Evolutionary conservation across 2,797 vertebrate species (phyloP).

Genomic region (Antennarius maculatus): DNA sequence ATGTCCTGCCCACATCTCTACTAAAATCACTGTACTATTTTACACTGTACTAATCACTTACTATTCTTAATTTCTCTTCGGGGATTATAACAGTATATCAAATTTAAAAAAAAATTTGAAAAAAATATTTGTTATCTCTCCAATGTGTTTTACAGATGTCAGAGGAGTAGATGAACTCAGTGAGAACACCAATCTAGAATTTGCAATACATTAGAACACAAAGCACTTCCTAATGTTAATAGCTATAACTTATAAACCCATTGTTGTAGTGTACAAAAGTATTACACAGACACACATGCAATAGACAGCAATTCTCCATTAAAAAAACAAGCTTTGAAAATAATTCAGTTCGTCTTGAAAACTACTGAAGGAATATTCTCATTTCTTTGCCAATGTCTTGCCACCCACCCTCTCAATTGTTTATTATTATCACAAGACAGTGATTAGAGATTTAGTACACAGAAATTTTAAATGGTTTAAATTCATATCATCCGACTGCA

Average conservation of each 20-base stretch:
- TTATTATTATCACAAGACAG: constrained; percentile 39
- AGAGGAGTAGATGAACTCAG: background rate
- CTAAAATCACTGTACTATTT: background rate
- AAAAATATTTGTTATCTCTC: no score
- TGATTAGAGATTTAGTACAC: constrained; percentile 54
- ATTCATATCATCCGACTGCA: constrained; percentile 13
- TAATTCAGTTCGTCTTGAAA: background rate
- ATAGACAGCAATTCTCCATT: background rate
- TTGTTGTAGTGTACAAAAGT: background rate
- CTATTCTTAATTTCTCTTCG: no score
- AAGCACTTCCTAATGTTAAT: background rate
- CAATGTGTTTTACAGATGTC: no score
- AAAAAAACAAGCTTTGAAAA: background rate
- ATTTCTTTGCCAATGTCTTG: constrained; percentile 11
- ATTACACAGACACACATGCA: background rate
- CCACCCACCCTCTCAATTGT: background rate
- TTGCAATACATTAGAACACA: background rate
- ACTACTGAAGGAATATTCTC: background rate
- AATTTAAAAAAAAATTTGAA: no score
- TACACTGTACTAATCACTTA: no score
- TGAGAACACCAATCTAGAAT: background rate
- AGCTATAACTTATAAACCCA: background rate
- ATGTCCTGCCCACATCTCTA: background rate
- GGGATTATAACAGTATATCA: no score
- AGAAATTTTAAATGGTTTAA: constrained; percentile 27